These are phyloP conservation scores for Podarcis cretensis DNA, from an alignment of 2,113 vertebrate genomes.

Conservation along the genomic window DNA sequence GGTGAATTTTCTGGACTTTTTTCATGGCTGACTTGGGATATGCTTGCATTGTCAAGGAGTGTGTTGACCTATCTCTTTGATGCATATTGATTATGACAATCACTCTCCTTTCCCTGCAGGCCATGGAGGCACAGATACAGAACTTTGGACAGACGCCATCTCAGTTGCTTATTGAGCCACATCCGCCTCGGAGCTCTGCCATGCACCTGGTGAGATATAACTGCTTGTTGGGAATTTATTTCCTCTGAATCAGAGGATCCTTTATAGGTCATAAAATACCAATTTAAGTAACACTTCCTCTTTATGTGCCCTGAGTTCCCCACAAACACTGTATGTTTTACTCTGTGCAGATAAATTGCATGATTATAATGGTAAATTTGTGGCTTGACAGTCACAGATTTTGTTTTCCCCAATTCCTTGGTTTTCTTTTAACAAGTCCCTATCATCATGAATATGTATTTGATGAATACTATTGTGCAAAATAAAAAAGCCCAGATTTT, in stretches of 20 bases:
- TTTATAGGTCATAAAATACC: slow-evolving; percentile 51
- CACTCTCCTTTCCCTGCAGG: slow-evolving; percentile 86
- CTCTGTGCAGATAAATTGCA: neutral
- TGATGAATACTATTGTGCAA: slow-evolving; percentile 28
- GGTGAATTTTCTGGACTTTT: slow-evolving; percentile 83
- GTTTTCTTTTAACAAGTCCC: neutral
- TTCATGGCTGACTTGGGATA: slow-evolving; percentile 91
- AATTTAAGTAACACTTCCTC: slow-evolving; percentile 53
- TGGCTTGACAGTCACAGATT: neutral
- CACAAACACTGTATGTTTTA: neutral
- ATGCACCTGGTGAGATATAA: slow-evolving; percentile 97
- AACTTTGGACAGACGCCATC: slow-evolving; percentile 99
- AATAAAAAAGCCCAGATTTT: slow-evolving; percentile 23
- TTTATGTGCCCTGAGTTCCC: neutral
- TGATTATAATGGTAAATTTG: neutral
- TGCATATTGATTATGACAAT: slow-evolving; percentile 90
- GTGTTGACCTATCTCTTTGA: slow-evolving; percentile 93
- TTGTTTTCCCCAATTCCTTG: neutral
- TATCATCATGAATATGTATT: slow-evolving; percentile 28
- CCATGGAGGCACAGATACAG: slow-evolving; percentile 97
- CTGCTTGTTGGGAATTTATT: slow-evolving; percentile 72
- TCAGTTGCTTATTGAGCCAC: slow-evolving; percentile 99
- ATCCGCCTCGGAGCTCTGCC: slow-evolving; percentile 99
- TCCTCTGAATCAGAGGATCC: slow-evolving; percentile 46
- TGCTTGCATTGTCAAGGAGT: slow-evolving; percentile 91